Percentiles rank a stretch among this genome's conserved stretches.
Evolutionary conservation across 2,888 invertebrate genomes (phyloP).

Genomic region (Nipponacmea schrenckii): DNA sequence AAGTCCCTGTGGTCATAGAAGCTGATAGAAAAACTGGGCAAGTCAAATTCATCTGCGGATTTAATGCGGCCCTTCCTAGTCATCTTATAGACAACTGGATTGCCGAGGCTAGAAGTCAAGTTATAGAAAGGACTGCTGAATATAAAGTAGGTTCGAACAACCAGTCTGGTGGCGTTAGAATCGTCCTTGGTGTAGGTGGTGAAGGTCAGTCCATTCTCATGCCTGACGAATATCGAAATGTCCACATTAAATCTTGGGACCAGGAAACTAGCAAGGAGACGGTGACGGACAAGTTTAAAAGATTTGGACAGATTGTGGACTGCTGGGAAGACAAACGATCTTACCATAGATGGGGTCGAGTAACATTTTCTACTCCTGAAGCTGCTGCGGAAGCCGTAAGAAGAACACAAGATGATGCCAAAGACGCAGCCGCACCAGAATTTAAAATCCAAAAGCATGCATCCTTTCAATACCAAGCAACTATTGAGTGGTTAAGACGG

Average conservation of each 20-base stretch:
- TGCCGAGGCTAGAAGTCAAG: slow-evolving; percentile 8
- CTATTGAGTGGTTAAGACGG: slow-evolving; percentile 46
- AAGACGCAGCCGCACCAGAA: slow-evolving; percentile 32
- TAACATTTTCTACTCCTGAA: slow-evolving; percentile 33
- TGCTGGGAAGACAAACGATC: slow-evolving; percentile 25
- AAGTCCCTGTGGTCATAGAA: slow-evolving; percentile 40
- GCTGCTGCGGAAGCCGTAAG: slow-evolving; percentile 30
- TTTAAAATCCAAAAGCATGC: slow-evolving; percentile 16
- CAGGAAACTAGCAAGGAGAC: slow-evolving; percentile 19
- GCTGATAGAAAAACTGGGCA: slow-evolving; percentile 41
- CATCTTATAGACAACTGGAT: background rate
- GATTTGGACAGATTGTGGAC: slow-evolving; percentile 38
- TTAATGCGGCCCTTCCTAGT: background rate
- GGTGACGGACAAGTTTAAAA: slow-evolving; percentile 29
- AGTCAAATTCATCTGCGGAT: slow-evolving; percentile 39
- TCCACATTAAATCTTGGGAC: slow-evolving; percentile 32
- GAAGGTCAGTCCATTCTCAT: slow-evolving; percentile 39
- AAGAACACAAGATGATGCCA: slow-evolving; percentile 28
- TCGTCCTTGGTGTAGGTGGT: slow-evolving; percentile 43
- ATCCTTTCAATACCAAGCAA: slow-evolving; percentile 34
- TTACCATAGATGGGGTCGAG: slow-evolving; percentile 43
- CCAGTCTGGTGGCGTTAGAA: slow-evolving; percentile 35
- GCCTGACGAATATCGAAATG: slow-evolving; percentile 43
- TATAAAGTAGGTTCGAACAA: slow-evolving; percentile 25
- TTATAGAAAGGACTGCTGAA: slow-evolving; percentile 16